Conservation (phyloP, 2,113 vertebrate genomes). For the Aepyceros melampus region DNA sequence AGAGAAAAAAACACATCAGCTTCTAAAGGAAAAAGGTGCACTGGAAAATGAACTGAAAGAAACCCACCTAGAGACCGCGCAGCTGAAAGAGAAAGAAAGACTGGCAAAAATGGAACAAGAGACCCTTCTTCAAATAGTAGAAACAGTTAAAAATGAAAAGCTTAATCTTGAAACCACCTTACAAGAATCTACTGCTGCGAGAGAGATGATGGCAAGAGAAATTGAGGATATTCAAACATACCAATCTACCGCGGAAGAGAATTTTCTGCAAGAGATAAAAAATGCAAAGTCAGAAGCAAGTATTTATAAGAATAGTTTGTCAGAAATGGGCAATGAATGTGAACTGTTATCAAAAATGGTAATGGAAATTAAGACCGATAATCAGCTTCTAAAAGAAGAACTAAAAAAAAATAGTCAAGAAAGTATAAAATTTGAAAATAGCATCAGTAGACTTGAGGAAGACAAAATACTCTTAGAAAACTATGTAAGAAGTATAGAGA, state of each 20-base stretch:
- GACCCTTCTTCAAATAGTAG: slow-evolving; percentile 50
- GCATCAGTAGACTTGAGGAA: slow-evolving; percentile 61
- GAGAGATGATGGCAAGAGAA: slow-evolving; percentile 65
- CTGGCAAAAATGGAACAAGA: slow-evolving; percentile 53
- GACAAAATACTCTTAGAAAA: slow-evolving; percentile 70
- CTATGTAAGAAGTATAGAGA: slow-evolving; percentile 71
- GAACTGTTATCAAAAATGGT: slow-evolving; percentile 66
- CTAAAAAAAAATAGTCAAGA: slow-evolving; percentile 66
- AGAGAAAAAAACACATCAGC: slow-evolving; percentile 22
- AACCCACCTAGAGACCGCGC: slow-evolving; percentile 52
- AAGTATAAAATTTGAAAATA: slow-evolving; percentile 58
- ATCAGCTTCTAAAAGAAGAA: slow-evolving; percentile 75
- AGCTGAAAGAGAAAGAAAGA: slow-evolving; percentile 64
- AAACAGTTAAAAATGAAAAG: slow-evolving; percentile 69
- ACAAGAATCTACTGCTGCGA: slow-evolving; percentile 48
- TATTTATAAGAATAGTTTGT: slow-evolving; percentile 67
- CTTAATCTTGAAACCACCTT: slow-evolving; percentile 60
- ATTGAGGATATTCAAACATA: slow-evolving; percentile 38
- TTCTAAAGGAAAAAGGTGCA: slow-evolving; percentile 59
- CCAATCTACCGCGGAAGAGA: slow-evolving; percentile 53
- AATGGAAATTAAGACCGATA: slow-evolving; percentile 70
- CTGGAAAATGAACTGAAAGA: slow-evolving; percentile 66
- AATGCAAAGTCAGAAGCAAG: slow-evolving; percentile 66
- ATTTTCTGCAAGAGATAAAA: slow-evolving; percentile 65
- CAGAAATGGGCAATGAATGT: slow-evolving; percentile 64